Evolutionary conservation across 1,140 invertebrate genomes (phyloP), one percentile per base, ranked within the genome.

Genomic region (Manduca sexta): DNA sequence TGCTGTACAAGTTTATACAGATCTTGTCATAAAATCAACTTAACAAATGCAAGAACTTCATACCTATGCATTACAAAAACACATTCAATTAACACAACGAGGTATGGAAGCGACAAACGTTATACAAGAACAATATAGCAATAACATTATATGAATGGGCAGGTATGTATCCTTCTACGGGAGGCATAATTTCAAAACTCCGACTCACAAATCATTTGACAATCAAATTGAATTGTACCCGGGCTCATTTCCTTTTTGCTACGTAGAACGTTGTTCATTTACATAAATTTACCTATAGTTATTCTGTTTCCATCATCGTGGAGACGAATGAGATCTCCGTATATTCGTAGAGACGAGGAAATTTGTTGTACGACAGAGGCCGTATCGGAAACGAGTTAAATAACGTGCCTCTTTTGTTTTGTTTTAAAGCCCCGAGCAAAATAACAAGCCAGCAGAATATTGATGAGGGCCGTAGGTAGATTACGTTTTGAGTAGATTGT

Each of bases 271-370:
- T 53, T 45, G 60, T 64, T 79, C 75, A 83, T 83, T 83, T 83
- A 79, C 75, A 83, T 83, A 80, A 79, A 79, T 78, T 79, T 79
- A 81, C 74, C 74, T 79, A 78, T 83, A 80, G 79, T 83, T 74
- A 76, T 79, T 76, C 77, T 58, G 63, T 64, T 63, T 63, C 69
- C 62, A 65, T 69, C 70, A 67, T 42, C 61, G 57, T 33, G 46
- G 60, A 63, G 52, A 64, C 54, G 64, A 74, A 65, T 51, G 63
- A 74, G 63, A 69, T 69, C 65, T 21, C 31, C 17, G 43, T 17
- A 45, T 34, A 45, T 34, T 34, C 31, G 30, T 35, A 76, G 72
- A 74, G 69, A 74, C 52, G 63, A 73, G 75, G 73, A 76, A 81
- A 81, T 84, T 81, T 77, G 77, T 74, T 79, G 71, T 75, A 79